These are phyloP conservation scores for Lasioglossum figueresi DNA, from an alignment of 2,888 invertebrate species.

Conservation along the genomic window DNA sequence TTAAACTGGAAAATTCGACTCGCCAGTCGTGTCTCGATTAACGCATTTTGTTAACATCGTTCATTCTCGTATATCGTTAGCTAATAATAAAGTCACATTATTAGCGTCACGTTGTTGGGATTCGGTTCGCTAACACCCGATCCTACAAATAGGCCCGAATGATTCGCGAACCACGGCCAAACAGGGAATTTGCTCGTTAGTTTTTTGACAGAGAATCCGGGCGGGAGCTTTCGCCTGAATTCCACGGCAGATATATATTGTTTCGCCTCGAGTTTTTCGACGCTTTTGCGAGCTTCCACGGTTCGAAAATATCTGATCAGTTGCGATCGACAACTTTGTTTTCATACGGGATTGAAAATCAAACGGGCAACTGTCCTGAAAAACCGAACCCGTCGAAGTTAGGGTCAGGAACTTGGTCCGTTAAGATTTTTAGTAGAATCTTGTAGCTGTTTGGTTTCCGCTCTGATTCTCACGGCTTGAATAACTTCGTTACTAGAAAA, in stretches of 20 bases:
- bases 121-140: too few relatives aligned
- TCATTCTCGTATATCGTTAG: too few relatives aligned
- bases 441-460: too few relatives aligned
- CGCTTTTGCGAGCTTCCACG: neutral
- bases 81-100: too few relatives aligned
- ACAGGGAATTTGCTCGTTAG: neutral
- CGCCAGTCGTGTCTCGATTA: too few relatives aligned
- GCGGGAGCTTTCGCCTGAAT: neutral
- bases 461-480: neutral
- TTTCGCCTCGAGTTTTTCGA: neutral
- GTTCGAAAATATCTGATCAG: constrained; percentile 1
- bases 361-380: neutral
- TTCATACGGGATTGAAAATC: neutral
- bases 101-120: too few relatives aligned
- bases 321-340: neutral
- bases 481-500: neutral
- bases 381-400: neutral
- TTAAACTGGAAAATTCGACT: too few relatives aligned
- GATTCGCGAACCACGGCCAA: neutral
- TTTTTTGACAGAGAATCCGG: neutral
- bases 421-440: neutral
- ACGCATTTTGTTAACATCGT: too few relatives aligned
- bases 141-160: neutral
- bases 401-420: fast-evolving
- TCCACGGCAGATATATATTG: neutral